Evolutionary conservation across 1,140 invertebrate genomes (phyloP).

Genomic region (Drosophila trapezifrons): DNA sequence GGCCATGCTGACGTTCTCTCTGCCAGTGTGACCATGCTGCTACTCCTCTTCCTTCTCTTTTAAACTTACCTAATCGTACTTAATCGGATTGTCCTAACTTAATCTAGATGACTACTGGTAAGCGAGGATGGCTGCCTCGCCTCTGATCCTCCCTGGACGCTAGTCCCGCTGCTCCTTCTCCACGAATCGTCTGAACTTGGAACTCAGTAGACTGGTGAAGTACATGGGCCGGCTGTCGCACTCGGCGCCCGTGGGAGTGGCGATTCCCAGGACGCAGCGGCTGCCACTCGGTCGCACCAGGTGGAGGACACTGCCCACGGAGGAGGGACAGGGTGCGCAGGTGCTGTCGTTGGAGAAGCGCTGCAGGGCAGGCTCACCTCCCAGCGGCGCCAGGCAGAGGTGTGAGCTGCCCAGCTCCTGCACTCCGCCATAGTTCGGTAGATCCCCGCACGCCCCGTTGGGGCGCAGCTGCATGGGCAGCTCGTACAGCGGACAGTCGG

Average conservation of each 20-base stretch:
- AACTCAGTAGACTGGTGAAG: constrained; percentile 50
- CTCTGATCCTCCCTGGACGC: neutral
- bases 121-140: no score
- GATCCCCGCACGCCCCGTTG: constrained; percentile 33
- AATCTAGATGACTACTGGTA: constrained; percentile 4
- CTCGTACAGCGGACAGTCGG: constrained; percentile 64
- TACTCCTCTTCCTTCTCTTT: neutral
- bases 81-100: constrained; percentile 8
- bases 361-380: constrained; percentile 1
- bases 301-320: constrained; percentile 60
- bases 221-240: constrained; percentile 55
- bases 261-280: constrained; percentile 60
- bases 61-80: neutral
- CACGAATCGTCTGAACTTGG: constrained; percentile 45
- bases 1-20: neutral
- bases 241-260: constrained; percentile 59
- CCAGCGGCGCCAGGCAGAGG: constrained; percentile 38
- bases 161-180: constrained; percentile 31
- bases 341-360: constrained; percentile 18
- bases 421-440: constrained; percentile 24
- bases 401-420: constrained; percentile 22
- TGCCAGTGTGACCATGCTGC: constrained; percentile 6
- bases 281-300: constrained; percentile 49
- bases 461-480: constrained; percentile 65
- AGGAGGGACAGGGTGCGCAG: constrained; percentile 51